A percentile compares a stretch with the other conserved stretches of the same genome.
These are phyloP conservation scores for Torymus auratus DNA, from an alignment of 2,888 invertebrate species.

Conservation along the genomic window DNA sequence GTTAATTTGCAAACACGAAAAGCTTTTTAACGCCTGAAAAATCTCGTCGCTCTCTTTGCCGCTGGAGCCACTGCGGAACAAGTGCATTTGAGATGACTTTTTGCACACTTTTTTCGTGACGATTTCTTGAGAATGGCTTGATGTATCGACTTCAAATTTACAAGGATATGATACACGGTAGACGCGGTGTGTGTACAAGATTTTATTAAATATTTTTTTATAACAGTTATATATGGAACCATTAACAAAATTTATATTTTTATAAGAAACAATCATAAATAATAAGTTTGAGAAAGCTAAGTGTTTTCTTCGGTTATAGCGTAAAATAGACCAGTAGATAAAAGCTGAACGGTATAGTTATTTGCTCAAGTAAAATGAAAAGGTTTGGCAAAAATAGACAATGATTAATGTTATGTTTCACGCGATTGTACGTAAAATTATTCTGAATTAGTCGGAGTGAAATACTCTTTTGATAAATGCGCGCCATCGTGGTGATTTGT, in stretches of 20 bases:
- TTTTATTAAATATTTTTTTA: no score
- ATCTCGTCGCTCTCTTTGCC: background rate
- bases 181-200: no score
- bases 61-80: no score
- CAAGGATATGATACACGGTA: no score
- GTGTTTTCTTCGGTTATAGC: no score
- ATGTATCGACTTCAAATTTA: no score
- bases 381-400: background rate
- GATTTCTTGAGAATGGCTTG: no score
- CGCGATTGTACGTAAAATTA: background rate
- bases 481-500: constrained; percentile 10
- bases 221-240: no score
- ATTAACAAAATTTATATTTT: no score
- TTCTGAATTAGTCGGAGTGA: background rate
- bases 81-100: background rate
- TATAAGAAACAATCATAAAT: no score
- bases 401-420: constrained; percentile 4
- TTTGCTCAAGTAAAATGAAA: constrained; percentile 3
- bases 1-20: constrained; percentile 35
- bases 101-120: no score
- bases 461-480: background rate
- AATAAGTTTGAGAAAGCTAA: no score
- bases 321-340: background rate
- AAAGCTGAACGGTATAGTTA: background rate
- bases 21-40: constrained; percentile 15